A percentile compares a stretch with the other conserved stretches of the same genome.
phyloP scores from a whole-genome alignment of 2,113 vertebrate species.

The Chloebia gouldiae region DNA sequence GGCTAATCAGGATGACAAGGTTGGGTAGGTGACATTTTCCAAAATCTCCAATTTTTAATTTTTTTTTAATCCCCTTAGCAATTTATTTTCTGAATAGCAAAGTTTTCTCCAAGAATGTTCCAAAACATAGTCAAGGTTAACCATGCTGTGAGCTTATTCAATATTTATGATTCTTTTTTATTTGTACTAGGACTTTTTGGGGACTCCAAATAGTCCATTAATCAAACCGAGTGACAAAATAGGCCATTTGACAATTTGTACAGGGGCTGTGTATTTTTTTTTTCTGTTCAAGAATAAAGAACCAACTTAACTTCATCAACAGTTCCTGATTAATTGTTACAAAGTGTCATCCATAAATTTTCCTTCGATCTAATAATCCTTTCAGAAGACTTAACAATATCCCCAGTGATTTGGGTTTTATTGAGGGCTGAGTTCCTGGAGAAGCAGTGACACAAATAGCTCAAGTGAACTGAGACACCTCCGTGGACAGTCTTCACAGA shows the following conservation, averaged over 20 bases:
- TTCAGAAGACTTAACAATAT: slow-evolving; percentile 83
- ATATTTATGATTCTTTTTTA: slow-evolving; percentile 85
- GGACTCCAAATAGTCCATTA: slow-evolving; percentile 87
- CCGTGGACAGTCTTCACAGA: slow-evolving; percentile 83
- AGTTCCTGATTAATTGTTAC: slow-evolving; percentile 90
- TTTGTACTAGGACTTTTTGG: slow-evolving; percentile 79
- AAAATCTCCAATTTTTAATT: slow-evolving; percentile 72
- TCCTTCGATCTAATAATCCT: slow-evolving; percentile 90
- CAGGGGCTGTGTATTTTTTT: slow-evolving; percentile 63
- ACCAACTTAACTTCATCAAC: slow-evolving; percentile 88
- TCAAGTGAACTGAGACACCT: slow-evolving; percentile 80
- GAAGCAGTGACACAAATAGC: slow-evolving; percentile 85
- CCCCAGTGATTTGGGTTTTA: slow-evolving; percentile 85
- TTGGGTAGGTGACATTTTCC: slow-evolving; percentile 87
- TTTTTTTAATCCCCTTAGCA: slow-evolving; percentile 69
- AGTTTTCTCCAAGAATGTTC: slow-evolving; percentile 74
- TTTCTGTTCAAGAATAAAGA: slow-evolving; percentile 67
- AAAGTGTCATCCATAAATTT: slow-evolving; percentile 91
- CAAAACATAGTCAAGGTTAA: slow-evolving; percentile 83
- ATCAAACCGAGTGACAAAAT: slow-evolving; percentile 92
- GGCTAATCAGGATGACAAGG: slow-evolving; percentile 88
- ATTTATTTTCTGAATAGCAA: slow-evolving; percentile 77
- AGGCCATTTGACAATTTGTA: slow-evolving; percentile 80
- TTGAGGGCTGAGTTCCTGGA: slow-evolving; percentile 78
- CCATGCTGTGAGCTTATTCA: slow-evolving; percentile 75